A percentile compares a stretch with the other conserved stretches of the same genome.
phyloP scores from a whole-genome alignment of 2,888 invertebrate species.

The Netelia inedita region DNA sequence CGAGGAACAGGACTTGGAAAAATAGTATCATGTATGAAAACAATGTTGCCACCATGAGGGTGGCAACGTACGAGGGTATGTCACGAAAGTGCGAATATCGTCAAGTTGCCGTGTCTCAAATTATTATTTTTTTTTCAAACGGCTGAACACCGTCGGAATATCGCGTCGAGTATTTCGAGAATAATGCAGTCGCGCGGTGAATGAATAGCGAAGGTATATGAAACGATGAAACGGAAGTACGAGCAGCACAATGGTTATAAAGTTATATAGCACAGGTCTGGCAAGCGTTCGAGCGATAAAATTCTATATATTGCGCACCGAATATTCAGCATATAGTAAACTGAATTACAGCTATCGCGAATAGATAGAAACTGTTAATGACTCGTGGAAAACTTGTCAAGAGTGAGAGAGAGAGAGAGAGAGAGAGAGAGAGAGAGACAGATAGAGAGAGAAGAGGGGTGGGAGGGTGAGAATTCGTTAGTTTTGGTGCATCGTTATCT shows the following conservation, averaged over 20 bases:
- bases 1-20: too few species aligned
- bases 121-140: background rate
- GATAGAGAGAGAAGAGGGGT: background rate
- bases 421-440: background rate
- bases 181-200: background rate
- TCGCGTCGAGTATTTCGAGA: slow-evolving; percentile 13
- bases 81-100: background rate
- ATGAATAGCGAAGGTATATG: slow-evolving; percentile 3
- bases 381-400: slow-evolving; percentile 46
- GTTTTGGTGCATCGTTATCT: slow-evolving; percentile 45
- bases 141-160: background rate
- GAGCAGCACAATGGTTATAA: slow-evolving; percentile 6
- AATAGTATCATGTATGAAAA: too few species aligned
- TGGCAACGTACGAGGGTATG: background rate
- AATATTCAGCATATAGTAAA: background rate
- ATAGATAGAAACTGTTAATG: slow-evolving; percentile 59
- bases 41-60: too few species aligned
- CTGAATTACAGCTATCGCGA: slow-evolving; percentile 44
- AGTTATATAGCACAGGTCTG: slow-evolving; percentile 11
- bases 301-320: background rate
- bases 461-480: background rate
- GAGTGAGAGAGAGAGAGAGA: background rate
- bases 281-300: background rate
- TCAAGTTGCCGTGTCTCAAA: background rate
- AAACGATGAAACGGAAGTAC: slow-evolving; percentile 21